phyloP scores from a whole-genome alignment of 2,113 vertebrate species.

The Dinomys branickii region DNA sequence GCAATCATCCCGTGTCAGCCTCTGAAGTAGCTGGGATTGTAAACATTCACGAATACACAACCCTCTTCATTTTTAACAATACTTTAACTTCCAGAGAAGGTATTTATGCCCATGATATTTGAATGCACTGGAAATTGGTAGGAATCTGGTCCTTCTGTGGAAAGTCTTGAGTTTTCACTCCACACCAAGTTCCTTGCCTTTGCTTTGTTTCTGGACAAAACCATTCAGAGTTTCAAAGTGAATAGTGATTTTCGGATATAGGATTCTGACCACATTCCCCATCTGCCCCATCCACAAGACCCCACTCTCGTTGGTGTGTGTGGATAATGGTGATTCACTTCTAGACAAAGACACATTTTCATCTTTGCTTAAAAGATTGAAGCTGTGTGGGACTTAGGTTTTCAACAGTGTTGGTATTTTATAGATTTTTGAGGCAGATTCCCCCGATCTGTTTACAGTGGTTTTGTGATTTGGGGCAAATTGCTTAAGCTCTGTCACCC shows the following conservation, averaged over 20 bases:
- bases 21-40: not conserved
- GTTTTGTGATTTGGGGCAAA: constrained; percentile 53
- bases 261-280: fast-evolving
- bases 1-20: not conserved
- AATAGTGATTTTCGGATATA: not conserved
- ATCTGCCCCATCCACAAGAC: not conserved
- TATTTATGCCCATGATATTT: not conserved
- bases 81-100: not conserved
- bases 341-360: constrained; percentile 13
- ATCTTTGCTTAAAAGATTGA: constrained; percentile 30
- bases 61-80: not conserved
- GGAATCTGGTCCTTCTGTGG: not conserved
- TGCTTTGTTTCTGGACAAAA: not conserved
- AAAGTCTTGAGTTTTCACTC: not conserved
- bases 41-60: not conserved
- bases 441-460: not conserved
- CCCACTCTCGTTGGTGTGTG: not conserved
- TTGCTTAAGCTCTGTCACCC: constrained; percentile 42
- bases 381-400: not conserved
- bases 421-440: constrained; percentile 11
- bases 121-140: not conserved
- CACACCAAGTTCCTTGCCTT: not conserved
- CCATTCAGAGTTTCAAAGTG: not conserved
- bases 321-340: not conserved
- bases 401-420: not conserved